Evolutionary conservation across 1,140 invertebrate species (phyloP), one percentile per base, ranked within the genome.

Genomic region (Homarus americanus): DNA sequence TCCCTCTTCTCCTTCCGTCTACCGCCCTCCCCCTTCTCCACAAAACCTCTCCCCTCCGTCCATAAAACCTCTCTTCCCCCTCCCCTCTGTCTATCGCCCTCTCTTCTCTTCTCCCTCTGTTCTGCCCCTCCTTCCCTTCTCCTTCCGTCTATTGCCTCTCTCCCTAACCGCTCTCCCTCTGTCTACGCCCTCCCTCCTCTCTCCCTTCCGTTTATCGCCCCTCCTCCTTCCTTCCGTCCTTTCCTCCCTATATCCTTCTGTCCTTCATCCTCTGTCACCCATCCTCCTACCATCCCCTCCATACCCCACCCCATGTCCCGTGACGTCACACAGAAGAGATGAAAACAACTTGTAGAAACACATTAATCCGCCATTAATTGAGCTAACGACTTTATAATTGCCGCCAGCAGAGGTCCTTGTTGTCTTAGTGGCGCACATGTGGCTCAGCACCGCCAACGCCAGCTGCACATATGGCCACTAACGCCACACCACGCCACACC

Each of bases 321-420:
- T 53, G 83, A 75, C 66, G 83, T 73, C 79, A 58, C 15, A n/a
- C 32, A 82, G 44, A 38, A 28, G 69, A 49, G 83, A 53, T 85
- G 69, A 53, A 72, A 75, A 85, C 69, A 75, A 49, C 40, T 75
- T 85, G 83, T 44, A 85, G 83, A 75, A 85, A 85, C 58, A 75
- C 83, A 85, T 85, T 85, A 85, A 85, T 73, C 83, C 69, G n/a
- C 32, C 44, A 73, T 49, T 85, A 85, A 85, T 85, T 85, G 83
- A 85, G 36, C 83, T 85, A 85, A 85, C 83, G 83, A 85, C 66
- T 85, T 85, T 34, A 75, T 85, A 85, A 85, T 85, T 85, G 83
- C 69, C 83, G 83, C 83, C 83, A 85, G 58, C 76, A 79, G 76
- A n/a, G 32, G 76, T 4, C 24, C 36, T 75, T 85, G 83, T 85